phyloP scores from a whole-genome alignment of 1,140 invertebrate species.

The Leptestheria dahalacensis region DNA sequence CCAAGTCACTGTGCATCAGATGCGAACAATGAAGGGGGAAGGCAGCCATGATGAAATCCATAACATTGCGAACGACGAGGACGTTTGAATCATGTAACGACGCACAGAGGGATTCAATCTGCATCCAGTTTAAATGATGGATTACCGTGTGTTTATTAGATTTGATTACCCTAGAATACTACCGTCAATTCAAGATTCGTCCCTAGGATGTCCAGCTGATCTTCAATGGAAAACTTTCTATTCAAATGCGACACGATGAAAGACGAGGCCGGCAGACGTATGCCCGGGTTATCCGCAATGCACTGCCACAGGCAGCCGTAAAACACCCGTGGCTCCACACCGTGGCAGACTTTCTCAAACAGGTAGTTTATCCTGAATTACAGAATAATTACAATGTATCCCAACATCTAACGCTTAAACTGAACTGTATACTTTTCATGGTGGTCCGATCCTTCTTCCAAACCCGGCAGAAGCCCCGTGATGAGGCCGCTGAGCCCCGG shows the following conservation, averaged over 20 bases:
- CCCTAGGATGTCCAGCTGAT: constrained; percentile 73
- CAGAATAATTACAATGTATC: constrained; percentile 16
- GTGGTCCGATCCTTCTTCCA: constrained; percentile 84
- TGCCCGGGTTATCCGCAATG: constrained; percentile 59
- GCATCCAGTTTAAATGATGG: constrained; percentile 17
- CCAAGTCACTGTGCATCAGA: constrained; percentile 54
- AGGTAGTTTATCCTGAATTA: constrained; percentile 50
- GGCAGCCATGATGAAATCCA: constrained; percentile 68
- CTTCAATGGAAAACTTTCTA: constrained; percentile 61
- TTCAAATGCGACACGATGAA: constrained; percentile 72
- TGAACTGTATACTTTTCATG: constrained; percentile 48
- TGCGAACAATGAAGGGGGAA: constrained; percentile 76
- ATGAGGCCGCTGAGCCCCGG: constrained; percentile 78
- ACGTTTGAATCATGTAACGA: constrained; percentile 65
- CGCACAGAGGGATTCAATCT: constrained; percentile 49
- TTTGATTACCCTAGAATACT: no score
- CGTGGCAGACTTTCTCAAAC: constrained; percentile 60
- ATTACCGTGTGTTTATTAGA: no score
- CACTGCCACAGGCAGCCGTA: constrained; percentile 83
- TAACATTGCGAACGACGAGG: constrained; percentile 68
- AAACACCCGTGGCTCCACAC: constrained; percentile 62
- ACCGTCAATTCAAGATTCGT: constrained; percentile 72
- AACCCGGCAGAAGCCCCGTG: constrained; percentile 63
- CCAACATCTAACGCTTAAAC: neutral
- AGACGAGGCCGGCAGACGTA: constrained; percentile 68